phyloP scores from a whole-genome alignment of 1,140 invertebrate genomes.

The Saccostrea glomerata region DNA sequence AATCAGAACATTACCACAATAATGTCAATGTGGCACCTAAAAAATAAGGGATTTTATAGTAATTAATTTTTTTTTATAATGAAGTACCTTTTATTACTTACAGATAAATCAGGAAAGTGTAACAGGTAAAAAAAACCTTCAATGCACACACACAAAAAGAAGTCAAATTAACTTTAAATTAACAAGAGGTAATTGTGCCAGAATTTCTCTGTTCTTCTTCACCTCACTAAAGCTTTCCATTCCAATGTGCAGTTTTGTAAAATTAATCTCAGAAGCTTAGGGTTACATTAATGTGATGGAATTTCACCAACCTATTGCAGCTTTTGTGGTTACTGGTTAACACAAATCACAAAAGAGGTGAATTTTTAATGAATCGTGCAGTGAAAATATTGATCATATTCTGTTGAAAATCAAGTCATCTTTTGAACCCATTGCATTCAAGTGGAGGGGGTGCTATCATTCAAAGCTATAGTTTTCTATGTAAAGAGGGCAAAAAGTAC shows the following conservation, averaged over 20 bases:
- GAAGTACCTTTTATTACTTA: neutral
- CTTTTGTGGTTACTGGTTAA: constrained; percentile 4
- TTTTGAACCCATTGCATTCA: constrained; percentile 27
- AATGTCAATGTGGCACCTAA: neutral
- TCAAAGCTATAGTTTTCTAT: neutral
- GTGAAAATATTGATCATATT: constrained; percentile 34
- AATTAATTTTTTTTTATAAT: constrained; percentile 17
- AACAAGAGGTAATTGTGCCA: neutral
- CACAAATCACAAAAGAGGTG: constrained; percentile 28
- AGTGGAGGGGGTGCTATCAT: neutral
- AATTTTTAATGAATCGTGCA: constrained; percentile 37
- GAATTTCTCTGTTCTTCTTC: neutral
- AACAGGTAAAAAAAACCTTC: neutral
- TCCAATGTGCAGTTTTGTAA: constrained; percentile 21
- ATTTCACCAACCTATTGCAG: constrained; percentile 30
- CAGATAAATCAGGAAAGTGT: constrained; percentile 22
- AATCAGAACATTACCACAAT: neutral
- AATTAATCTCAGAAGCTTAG: neutral
- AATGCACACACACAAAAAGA: neutral
- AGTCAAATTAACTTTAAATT: neutral
- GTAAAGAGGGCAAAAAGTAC: constrained; percentile 24
- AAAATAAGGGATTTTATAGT: neutral
- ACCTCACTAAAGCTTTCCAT: constrained; percentile 17
- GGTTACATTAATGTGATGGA: constrained; percentile 11
- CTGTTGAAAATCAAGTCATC: constrained; percentile 33